Conservation (phyloP, 2,888 invertebrate species). For the Gonocerus acuteangulatus region DNA sequence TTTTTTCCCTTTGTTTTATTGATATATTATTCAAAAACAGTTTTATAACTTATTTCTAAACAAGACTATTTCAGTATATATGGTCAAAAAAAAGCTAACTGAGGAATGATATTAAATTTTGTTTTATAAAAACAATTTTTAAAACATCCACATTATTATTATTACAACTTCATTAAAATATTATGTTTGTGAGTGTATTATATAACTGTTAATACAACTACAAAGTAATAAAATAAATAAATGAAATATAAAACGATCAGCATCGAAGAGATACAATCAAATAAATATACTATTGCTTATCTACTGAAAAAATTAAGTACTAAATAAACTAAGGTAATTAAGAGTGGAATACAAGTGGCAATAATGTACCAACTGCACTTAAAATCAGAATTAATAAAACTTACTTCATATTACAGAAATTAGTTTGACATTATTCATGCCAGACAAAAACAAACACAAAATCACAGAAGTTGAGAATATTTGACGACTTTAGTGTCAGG, state of each 20-base stretch:
- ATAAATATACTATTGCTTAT: constrained; percentile 17
- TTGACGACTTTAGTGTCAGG: too few species aligned
- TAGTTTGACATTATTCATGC: too few species aligned
- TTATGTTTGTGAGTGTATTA: constrained; percentile 1
- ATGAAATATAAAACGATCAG: constrained; percentile 8
- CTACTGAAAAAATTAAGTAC: constrained; percentile 1
- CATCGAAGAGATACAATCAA: constrained; percentile 12
- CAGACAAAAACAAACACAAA: too few species aligned
- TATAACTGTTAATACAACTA: constrained; percentile 3
- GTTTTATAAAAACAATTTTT: not conserved
- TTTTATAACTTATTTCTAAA: not conserved
- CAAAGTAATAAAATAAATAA: constrained; percentile 19
- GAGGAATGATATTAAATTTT: constrained; percentile 1
- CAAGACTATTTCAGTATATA: not conserved
- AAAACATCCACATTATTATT: not conserved
- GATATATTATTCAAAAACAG: too few species aligned
- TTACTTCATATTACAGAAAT: too few species aligned
- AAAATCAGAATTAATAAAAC: too few species aligned
- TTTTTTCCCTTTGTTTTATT: constrained; percentile 5
- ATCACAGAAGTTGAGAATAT: too few species aligned
- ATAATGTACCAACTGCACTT: too few species aligned
- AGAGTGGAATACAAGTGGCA: too few species aligned
- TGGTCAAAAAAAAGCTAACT: not conserved
- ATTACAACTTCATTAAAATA: constrained; percentile 1
- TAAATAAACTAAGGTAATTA: too few species aligned